Base-by-base conservation (phyloP, 2,888 invertebrate genomes). In the Nomada goodeniana region DNA sequence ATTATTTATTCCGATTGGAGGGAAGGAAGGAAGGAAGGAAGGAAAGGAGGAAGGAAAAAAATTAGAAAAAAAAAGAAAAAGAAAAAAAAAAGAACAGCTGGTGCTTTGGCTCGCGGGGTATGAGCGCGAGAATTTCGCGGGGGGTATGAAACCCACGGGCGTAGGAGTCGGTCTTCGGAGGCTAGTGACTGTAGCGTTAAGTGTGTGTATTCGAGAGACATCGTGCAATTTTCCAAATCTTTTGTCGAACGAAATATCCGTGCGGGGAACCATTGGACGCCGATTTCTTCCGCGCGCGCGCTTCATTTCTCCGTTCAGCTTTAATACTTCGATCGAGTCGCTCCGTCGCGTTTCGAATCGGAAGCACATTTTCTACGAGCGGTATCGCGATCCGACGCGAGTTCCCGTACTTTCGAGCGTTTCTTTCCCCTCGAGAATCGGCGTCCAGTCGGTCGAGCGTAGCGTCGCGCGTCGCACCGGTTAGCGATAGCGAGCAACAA, bases 401-500 rank as follows among this genome's bases (percentile, higher is more conserved):
- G 1, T 36, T 36, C 36, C 36, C 36, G 36, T 36, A 36, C 36
- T 36, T 36, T 36, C 36, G 36, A 36, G 36, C 9, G n/a, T 23
- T 9, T 1, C 0, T 23, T 42, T 18, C 15, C 4, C 15, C 7
- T 50, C 53, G n/a, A 29, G n/a, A 23, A 70, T 72, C 68, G 77
- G 42, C 82, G 86, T 85, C 77, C 81, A 72, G 69, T 78, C 60
- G 63, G 79, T 61, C 79, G 44, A 7, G 5, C 20, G 67, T 87
- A 36, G 88, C 89, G 89, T 90, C 88, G 90, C 88, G 91, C 90
- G 91, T 92, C 91, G 91, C 91, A 90, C 89, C 89, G 91, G 88
- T 90, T 90, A 91, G 90, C 84, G 82, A 88, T 57, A 82, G 78
- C 72, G 42, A 60, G 76, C 70, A 69, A 59, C 55, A 47, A 44